Evolutionary conservation across 2,113 vertebrate species (phyloP).

Genomic region (Fregetta grallaria): DNA sequence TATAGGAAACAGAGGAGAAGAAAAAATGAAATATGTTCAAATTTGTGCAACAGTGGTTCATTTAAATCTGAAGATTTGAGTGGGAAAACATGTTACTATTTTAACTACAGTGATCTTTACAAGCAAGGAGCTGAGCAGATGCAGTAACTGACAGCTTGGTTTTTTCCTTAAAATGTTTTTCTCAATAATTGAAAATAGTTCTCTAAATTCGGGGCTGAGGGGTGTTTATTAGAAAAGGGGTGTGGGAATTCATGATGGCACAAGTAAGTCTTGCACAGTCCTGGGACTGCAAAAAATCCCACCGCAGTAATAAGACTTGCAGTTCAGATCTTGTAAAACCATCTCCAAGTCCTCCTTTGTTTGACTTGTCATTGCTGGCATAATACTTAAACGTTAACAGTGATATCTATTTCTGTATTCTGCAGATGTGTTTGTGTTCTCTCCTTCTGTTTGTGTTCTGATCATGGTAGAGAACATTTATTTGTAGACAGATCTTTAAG

Average conservation of each 20-base stretch:
- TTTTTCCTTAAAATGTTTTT: not conserved
- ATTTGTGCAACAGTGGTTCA: not conserved
- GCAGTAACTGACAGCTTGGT: not conserved
- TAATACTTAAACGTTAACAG: not conserved
- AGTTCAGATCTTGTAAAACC: not conserved
- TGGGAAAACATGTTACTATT: not conserved
- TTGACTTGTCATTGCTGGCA: not conserved
- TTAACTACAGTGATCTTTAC: not conserved
- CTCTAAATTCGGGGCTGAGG: not conserved
- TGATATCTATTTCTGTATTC: not conserved
- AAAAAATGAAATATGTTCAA: not conserved
- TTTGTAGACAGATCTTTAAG: not conserved
- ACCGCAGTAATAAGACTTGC: not conserved
- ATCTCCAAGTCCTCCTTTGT: not conserved
- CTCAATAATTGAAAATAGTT: not conserved
- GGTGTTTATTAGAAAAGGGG: not conserved
- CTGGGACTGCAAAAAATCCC: not conserved
- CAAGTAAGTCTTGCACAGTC: not conserved
- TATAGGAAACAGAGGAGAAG: not conserved
- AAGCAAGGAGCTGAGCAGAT: not conserved
- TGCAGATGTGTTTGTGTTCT: not conserved
- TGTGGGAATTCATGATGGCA: not conserved
- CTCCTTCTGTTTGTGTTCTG: not conserved
- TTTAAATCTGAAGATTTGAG: not conserved
- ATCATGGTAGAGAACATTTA: not conserved